Base-by-base conservation (phyloP, 2,113 vertebrate species). In the Sakesphorus luctuosus region DNA sequence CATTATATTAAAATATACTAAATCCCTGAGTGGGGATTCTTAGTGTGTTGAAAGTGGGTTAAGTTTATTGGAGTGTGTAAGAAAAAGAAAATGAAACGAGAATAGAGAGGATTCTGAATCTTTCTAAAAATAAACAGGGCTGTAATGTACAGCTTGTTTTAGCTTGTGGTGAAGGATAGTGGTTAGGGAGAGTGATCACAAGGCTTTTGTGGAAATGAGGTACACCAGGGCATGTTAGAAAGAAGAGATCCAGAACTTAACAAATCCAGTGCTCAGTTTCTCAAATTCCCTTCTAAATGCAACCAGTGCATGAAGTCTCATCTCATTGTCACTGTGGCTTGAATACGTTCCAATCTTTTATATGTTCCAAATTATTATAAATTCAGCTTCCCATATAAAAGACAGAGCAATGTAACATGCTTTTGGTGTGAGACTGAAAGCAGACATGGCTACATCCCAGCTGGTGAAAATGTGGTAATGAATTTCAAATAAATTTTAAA, bases 401-500 rank as follows among this genome's bases (percentile, higher is more conserved):
- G 29, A 63, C 15, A 4, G 68, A 93, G 68, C 43, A 91, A 46
- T 52, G 33, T 74, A 90, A 35, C 49, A 25, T 84, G 79, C 26
- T 88, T 94, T 93, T 84, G 78, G 82, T 94, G 85, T 88, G 85
- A 97, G 93, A 93, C 92, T 96, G 87, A 86, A 94, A 94, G 88
- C 59, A 96, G 92, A 94, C 75, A 77, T 83, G 84, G 67, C 68
- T 86, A 67, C 7, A 1, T 77, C 72, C 78, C 93, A 96, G 87
- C 84, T 96, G 87, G 87, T 91, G 50, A 62, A 91, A 96, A 95
- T 87, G 62, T 90, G 84, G 61, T 82, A 93, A 96, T 93, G 90
- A 94, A 93, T 95, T 96, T 80, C 55, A 95, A 95, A 96, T 95
- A 87, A 94, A 88, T 88, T 96, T 95, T 38, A 95, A 95, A 91